Evolutionary conservation across 2,797 vertebrate species (phyloP).

Genomic region (Danio albolineatus): DNA sequence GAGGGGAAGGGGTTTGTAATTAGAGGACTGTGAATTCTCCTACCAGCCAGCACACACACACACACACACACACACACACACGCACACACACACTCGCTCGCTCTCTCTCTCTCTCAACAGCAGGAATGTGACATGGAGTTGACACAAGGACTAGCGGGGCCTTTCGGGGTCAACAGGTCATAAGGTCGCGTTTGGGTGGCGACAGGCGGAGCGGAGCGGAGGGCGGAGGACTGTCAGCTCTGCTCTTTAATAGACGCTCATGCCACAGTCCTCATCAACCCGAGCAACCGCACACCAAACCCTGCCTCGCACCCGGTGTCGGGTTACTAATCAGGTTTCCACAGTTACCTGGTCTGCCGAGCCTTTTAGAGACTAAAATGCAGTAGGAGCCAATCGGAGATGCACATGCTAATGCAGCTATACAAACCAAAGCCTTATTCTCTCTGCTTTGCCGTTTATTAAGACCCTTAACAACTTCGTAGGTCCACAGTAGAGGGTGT

Average conservation of each 20-base stretch:
- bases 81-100: constrained; percentile 35
- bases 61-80: constrained; percentile 30
- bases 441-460: constrained; percentile 50
- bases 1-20: constrained; percentile 60
- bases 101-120: constrained; percentile 22
- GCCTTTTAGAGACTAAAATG: constrained; percentile 53
- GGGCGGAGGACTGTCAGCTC: constrained; percentile 53
- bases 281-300: constrained; percentile 54
- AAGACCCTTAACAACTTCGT: constrained; percentile 43
- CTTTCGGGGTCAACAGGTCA: constrained; percentile 57
- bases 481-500: constrained; percentile 11
- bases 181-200: constrained; percentile 56
- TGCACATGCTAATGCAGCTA: constrained; percentile 32
- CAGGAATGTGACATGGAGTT: constrained; percentile 66
- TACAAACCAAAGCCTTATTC: constrained; percentile 25
- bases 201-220: constrained; percentile 56
- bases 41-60: constrained; percentile 50
- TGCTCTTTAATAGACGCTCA: constrained; percentile 61
- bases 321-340: constrained; percentile 62
- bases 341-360: constrained; percentile 57
- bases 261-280: constrained; percentile 52
- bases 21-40: constrained; percentile 65
- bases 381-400: constrained; percentile 42
- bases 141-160: constrained; percentile 61
- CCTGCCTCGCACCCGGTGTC: constrained; percentile 57